Evolutionary conservation across 2,888 invertebrate species (phyloP).

Genomic region (Sminthurinus aureus): DNA sequence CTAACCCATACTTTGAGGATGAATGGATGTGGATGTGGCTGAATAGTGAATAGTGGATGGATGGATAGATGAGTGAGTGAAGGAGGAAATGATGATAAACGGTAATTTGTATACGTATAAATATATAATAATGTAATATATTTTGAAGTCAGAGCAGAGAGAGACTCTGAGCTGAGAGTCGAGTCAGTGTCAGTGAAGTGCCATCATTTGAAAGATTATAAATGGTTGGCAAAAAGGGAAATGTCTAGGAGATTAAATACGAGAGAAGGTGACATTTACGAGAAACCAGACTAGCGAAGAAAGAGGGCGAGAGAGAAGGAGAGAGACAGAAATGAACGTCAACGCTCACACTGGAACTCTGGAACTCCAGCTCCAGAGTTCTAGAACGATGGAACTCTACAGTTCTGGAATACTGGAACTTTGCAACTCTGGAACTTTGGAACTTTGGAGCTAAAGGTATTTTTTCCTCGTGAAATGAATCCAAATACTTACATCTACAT

Average conservation of each 20-base stretch:
- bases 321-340: background rate
- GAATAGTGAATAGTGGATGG: no score
- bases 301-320: background rate
- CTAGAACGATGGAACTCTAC: background rate
- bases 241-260: slow-evolving; percentile 34
- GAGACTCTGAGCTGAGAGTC: no score
- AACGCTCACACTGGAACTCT: background rate
- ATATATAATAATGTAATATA: no score
- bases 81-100: slow-evolving; percentile 2
- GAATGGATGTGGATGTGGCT: no score
- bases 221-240: background rate
- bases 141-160: no score
- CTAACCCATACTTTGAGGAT: no score
- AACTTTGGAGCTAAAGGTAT: slow-evolving; percentile 13
- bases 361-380: no score
- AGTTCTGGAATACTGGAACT: background rate
- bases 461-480: slow-evolving; percentile 29
- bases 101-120: background rate
- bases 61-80: background rate
- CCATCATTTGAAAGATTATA: background rate
- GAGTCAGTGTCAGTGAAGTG: no score
- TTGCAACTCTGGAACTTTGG: background rate
- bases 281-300: background rate
- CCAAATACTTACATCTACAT: background rate
- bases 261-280: slow-evolving; percentile 37